phyloP scores from a whole-genome alignment of 2,113 vertebrate species.

The Silurus asotus region DNA sequence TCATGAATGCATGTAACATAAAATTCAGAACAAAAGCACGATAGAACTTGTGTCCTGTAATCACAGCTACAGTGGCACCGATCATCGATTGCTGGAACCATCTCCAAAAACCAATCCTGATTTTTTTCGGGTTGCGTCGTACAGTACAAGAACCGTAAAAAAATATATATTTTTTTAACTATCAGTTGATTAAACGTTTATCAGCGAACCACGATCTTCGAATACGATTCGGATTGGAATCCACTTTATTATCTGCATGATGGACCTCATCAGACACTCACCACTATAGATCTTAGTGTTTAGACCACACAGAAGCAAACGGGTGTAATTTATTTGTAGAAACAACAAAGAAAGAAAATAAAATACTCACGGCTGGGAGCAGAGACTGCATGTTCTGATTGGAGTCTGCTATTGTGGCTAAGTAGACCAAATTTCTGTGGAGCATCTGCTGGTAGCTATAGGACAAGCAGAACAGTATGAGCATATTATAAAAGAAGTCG shows the following conservation, averaged over 20 bases:
- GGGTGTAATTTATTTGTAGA: not conserved
- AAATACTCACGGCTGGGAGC: constrained; percentile 93
- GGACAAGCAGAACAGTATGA: constrained; percentile 46
- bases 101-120: too few relatives aligned
- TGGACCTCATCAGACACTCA: not conserved
- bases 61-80: not conserved
- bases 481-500: too few relatives aligned
- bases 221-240: not conserved
- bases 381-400: constrained; percentile 99
- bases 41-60: too few relatives aligned
- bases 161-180: too few relatives aligned
- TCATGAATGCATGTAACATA: too few relatives aligned
- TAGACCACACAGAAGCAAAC: not conserved
- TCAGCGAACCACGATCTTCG: not conserved
- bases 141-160: too few relatives aligned
- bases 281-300: not conserved
- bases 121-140: too few relatives aligned
- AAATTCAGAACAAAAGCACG: too few relatives aligned
- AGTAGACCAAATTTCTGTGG: constrained; percentile 96
- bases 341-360: not conserved
- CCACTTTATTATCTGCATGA: not conserved
- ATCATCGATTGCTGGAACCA: too few relatives aligned
- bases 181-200: too few relatives aligned
- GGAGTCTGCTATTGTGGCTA: constrained; percentile 98
- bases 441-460: constrained; percentile 96